Percentiles rank a stretch among this genome's conserved stretches.
Conservation (phyloP, 2,888 invertebrate genomes). For the Geophilus truncorum region DNA sequence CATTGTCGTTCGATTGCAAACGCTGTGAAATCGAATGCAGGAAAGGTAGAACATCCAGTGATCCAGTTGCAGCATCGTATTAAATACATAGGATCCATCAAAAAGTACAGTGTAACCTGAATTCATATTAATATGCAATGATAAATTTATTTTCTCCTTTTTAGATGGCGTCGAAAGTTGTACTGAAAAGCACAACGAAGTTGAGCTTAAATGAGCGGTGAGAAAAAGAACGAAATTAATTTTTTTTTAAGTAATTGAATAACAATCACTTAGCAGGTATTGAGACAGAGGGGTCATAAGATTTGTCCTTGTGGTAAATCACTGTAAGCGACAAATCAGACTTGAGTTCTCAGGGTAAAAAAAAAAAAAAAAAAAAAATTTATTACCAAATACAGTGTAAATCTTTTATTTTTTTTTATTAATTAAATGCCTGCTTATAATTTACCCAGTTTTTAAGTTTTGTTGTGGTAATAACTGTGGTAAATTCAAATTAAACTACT, state of each 20-base stretch:
- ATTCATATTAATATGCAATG: no score
- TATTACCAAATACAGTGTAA: no score
- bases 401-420: no score
- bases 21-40: no score
- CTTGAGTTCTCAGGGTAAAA: background rate
- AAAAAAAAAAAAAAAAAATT: no score
- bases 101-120: no score
- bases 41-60: no score
- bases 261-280: background rate
- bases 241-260: background rate
- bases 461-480: background rate
- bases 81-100: no score
- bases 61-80: no score
- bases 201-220: constrained; percentile 52
- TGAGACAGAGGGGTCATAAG: background rate
- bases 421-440: no score
- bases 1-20: no score
- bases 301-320: background rate
- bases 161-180: constrained; percentile 44
- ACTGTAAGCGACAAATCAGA: background rate
- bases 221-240: constrained; percentile 36
- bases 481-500: background rate
- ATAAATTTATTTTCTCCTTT: background rate
- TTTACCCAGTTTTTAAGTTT: no score
- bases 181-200: constrained; percentile 51